Percentiles rank a stretch among this genome's conserved stretches.
These are phyloP conservation scores for Rachycentron canadum DNA, from an alignment of 2,797 vertebrate species.

Conservation along the genomic window DNA sequence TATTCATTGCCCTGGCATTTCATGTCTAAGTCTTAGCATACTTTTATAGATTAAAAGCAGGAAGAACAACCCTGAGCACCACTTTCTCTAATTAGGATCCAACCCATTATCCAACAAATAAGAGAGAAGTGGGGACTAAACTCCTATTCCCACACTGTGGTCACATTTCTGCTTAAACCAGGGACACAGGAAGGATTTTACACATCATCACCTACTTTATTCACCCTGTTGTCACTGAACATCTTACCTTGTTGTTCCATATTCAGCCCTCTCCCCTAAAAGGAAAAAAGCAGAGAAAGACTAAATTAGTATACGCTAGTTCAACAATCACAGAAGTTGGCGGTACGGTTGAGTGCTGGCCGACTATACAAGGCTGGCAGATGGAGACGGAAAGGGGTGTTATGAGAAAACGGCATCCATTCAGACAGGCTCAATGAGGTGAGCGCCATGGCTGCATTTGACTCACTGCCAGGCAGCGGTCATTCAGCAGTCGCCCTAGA, in stretches of 20 bases:
- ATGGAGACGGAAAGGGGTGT: conserved; percentile 78
- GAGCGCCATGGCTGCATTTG: conserved; percentile 75
- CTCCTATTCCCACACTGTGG: conserved; percentile 49
- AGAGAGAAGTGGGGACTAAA: conserved; percentile 17
- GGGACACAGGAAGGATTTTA: conserved; percentile 60
- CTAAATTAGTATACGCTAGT: conserved; percentile 60
- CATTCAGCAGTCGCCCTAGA: conserved; percentile 83
- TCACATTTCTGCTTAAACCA: conserved; percentile 55
- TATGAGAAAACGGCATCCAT: conserved; percentile 79
- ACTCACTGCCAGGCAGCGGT: conserved; percentile 77
- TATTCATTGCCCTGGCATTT: conserved; percentile 40
- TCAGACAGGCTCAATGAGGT: conserved; percentile 77
- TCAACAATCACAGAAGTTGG: conserved; percentile 67
- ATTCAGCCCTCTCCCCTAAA: conserved; percentile 93
- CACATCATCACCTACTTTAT: conserved; percentile 56
- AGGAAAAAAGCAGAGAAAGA: conserved; percentile 57
- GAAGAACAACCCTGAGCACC: conserved; percentile 9
- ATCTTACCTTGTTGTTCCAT: conserved; percentile 95
- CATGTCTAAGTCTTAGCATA: conserved; percentile 16
- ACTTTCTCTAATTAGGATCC: conserved; percentile 27
- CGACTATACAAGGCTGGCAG: conserved; percentile 71
- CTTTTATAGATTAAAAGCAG: conserved; percentile 22
- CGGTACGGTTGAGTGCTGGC: conserved; percentile 67
- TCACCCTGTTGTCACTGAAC: conserved; percentile 57
- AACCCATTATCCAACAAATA: conserved; percentile 33